These are phyloP conservation scores for Dryas iulia DNA, from an alignment of 1,140 invertebrate genomes.

Conservation along the genomic window DNA sequence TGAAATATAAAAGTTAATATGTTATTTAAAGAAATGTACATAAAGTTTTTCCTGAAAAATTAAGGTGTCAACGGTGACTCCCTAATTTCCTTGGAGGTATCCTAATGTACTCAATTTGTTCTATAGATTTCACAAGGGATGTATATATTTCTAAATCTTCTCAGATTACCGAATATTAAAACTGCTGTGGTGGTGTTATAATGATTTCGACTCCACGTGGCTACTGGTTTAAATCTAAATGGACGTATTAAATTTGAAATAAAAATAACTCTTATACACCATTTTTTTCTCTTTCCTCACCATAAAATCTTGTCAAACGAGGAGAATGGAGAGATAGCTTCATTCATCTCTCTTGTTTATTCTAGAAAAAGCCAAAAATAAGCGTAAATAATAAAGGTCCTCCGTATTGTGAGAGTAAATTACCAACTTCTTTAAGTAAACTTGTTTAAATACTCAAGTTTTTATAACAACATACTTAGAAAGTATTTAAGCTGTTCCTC, in stretches of 20 bases:
- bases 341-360: too few relatives aligned
- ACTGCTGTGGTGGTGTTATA: neutral
- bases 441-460: neutral
- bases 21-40: too few relatives aligned
- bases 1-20: too few relatives aligned
- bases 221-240: neutral
- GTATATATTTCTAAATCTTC: neutral
- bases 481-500: neutral
- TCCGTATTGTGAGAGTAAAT: too few relatives aligned
- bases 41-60: neutral
- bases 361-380: too few relatives aligned
- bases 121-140: neutral
- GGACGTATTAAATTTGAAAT: too few relatives aligned
- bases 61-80: neutral
- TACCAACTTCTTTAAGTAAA: too few relatives aligned
- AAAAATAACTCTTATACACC: too few relatives aligned
- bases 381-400: too few relatives aligned
- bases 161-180: neutral
- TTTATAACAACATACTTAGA: neutral
- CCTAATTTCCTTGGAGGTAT: conserved; percentile 2
- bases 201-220: neutral
- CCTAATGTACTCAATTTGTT: neutral
- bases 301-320: too few relatives aligned
- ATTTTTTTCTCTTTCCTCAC: too few relatives aligned
- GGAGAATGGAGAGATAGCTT: too few relatives aligned